phyloP scores from a whole-genome alignment of 2,113 vertebrate genomes.

The Grammomys dolichurus region DNA sequence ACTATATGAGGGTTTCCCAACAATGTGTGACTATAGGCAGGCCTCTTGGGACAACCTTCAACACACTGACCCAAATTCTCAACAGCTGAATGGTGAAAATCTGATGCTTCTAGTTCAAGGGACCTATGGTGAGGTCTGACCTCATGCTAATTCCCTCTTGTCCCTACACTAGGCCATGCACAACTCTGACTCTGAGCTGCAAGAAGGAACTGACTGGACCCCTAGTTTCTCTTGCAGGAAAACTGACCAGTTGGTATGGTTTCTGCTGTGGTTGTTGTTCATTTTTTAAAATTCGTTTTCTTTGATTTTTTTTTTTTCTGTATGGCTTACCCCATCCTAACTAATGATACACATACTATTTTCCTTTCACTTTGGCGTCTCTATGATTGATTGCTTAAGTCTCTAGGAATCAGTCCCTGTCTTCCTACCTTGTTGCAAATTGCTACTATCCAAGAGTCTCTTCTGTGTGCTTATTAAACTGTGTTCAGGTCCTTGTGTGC shows the following conservation, averaged over 20 bases:
- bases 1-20: background rate
- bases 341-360: background rate
- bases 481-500: background rate
- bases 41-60: background rate
- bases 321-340: background rate
- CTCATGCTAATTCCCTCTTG: background rate
- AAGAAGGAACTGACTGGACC: background rate
- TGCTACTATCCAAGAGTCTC: background rate
- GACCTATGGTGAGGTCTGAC: background rate
- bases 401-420: slow-evolving; percentile 2
- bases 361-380: background rate
- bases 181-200: background rate
- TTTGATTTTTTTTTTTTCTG: slow-evolving; percentile 30
- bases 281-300: background rate
- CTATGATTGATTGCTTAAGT: background rate
- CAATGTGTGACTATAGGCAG: too few species aligned
- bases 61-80: slow-evolving; percentile 10
- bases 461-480: background rate
- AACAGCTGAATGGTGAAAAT: slow-evolving; percentile 1
- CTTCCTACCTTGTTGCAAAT: background rate
- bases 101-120: background rate
- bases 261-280: background rate
- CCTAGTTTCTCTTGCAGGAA: slow-evolving; percentile 33
- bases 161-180: background rate
- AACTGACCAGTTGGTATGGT: background rate